phyloP scores from a whole-genome alignment of 2,888 invertebrate genomes.

The Trichopria drosophilae region DNA sequence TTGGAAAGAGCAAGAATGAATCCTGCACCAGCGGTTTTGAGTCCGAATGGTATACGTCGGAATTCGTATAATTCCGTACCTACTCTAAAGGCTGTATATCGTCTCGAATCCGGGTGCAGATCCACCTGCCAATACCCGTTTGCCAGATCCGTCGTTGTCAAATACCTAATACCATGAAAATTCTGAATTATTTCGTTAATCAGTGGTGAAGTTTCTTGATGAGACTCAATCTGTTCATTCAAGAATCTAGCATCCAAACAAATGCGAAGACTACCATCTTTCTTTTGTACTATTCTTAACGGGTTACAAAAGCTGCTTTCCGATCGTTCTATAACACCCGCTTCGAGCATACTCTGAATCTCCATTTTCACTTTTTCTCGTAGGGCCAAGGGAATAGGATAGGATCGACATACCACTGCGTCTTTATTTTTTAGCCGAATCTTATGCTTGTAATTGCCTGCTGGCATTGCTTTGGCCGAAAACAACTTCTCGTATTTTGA shows the following conservation, averaged over 20 bases:
- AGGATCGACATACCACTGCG: no score
- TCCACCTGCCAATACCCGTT: constrained; percentile 14
- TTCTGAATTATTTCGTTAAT: constrained; percentile 1
- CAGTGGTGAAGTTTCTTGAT: not conserved
- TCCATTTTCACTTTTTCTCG: not conserved
- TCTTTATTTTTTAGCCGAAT: constrained; percentile 1
- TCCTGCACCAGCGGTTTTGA: no score
- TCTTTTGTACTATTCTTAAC: constrained; percentile 3
- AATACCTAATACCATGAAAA: not conserved
- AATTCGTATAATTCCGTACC: no score
- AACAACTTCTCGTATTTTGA: constrained; percentile 2
- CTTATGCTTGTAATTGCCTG: constrained; percentile 1
- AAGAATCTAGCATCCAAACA: no score
- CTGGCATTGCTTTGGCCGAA: not conserved
- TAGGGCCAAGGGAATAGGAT: not conserved
- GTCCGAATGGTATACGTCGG: no score
- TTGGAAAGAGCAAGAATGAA: constrained; percentile 1
- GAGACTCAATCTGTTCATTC: no score
- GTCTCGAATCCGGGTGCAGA: not conserved
- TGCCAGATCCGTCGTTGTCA: not conserved
- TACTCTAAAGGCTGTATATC: not conserved
- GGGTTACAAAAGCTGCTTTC: constrained; percentile 6
- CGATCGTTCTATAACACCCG: no score
- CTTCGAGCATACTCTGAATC: constrained; percentile 3
- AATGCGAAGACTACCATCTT: not conserved